Percentiles rank a stretch among this genome's conserved stretches.
Conservation (phyloP, 2,113 vertebrate genomes). For the Irena cyanogastra region DNA sequence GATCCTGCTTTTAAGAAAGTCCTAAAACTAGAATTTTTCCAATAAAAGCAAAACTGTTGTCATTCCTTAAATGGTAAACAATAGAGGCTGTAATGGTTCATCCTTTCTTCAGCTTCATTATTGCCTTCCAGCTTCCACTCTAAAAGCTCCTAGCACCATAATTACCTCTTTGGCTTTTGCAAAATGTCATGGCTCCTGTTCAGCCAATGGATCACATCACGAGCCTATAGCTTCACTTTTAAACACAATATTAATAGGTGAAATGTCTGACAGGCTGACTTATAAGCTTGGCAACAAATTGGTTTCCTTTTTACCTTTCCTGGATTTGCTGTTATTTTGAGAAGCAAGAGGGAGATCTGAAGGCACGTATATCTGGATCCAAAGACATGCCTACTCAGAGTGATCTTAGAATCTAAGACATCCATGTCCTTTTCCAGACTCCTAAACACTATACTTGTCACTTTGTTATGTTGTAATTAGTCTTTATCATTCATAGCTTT, state of each 20-base stretch:
- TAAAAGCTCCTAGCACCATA: slow-evolving; percentile 43
- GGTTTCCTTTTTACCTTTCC: slow-evolving; percentile 5
- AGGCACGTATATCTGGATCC: background rate
- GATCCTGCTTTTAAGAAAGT: background rate
- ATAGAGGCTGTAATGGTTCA: background rate
- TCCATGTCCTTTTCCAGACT: background rate
- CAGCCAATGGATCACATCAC: slow-evolving; percentile 58
- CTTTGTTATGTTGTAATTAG: background rate
- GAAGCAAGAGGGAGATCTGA: background rate
- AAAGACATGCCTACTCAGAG: background rate
- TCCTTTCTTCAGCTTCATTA: slow-evolving; percentile 14
- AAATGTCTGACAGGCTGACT: slow-evolving; percentile 26
- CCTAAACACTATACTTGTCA: background rate
- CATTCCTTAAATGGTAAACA: background rate
- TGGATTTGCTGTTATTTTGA: slow-evolving; percentile 4
- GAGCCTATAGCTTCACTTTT: slow-evolving; percentile 28
- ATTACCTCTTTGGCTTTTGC: slow-evolving; percentile 52
- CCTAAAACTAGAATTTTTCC: background rate
- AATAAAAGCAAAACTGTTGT: background rate
- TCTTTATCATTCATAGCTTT: background rate
- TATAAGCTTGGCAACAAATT: slow-evolving; percentile 29
- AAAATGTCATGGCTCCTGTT: slow-evolving; percentile 65
- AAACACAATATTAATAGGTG: slow-evolving; percentile 47
- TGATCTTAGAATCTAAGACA: background rate
- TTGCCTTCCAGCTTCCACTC: slow-evolving; percentile 47